Base-by-base conservation (phyloP, 2,797 vertebrate genomes). In the Arnoldichthys spilopterus region DNA sequence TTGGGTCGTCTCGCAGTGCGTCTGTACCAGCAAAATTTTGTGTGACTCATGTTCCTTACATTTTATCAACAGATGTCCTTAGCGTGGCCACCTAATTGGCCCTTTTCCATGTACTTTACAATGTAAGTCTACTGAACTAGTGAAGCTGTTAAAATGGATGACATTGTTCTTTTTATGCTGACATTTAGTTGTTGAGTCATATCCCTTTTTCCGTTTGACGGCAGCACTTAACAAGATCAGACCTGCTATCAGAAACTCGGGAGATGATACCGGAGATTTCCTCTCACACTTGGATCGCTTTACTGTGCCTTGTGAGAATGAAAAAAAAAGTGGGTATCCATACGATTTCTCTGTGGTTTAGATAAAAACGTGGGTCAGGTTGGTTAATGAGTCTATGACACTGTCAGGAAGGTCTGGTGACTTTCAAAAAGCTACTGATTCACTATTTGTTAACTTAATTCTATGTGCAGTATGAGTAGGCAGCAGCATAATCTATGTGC, bases 101-200 rank as follows among this genome's bases (percentile, higher is more conserved):
- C 9, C n/a, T 62, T 69, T 69, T 24, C 78, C 47, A 62, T 26
- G 6, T 34, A 28, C 32, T 75, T 16, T 56, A 61, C 58, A 64
- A 56, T 54, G 22, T 12, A 70, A 18, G 18, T 43, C 64, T 24
- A 40, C 20, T 74, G 72, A 74, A 68, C 59, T 67, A 58, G 76
- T 53, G 18, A 53, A 69, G 28, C 61, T 37, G 6, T n/a, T 34
- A 40, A 43, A 66, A n/a, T 47, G 43, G 43, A 66, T 72, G 61
- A 72, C 64, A 61, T 32, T 32, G 49, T 78, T 63, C 20, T 43
- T 53, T 64, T 74, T 64, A 22, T 61, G 62, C 70, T 85, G 45
- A 76, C 53, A 74, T 62, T 43, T 54, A 74, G 51, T 69, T 68
- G 72, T 80, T 85, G 79, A 86, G 78, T 81, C 83, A 82, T 64